phyloP scores from a whole-genome alignment of 2,888 invertebrate genomes.

The Drosophila sordidula region DNA sequence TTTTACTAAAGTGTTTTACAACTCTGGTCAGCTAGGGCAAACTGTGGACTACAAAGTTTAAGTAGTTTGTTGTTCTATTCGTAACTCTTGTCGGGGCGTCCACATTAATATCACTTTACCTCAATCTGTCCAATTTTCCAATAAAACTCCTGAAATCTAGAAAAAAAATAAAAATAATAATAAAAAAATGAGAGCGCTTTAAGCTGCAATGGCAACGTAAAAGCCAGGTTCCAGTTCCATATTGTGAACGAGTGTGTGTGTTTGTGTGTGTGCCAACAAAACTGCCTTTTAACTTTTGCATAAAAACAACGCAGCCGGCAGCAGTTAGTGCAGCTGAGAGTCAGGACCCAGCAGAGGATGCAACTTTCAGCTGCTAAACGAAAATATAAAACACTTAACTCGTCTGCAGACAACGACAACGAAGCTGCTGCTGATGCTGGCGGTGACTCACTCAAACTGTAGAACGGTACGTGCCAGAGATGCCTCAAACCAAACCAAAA shows the following conservation, averaged over 20 bases:
- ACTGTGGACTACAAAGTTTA: slow-evolving; percentile 3
- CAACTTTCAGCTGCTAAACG: slow-evolving; percentile 81
- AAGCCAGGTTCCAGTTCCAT: slow-evolving; percentile 26
- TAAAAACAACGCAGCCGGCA: slow-evolving; percentile 75
- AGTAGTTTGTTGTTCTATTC: slow-evolving; percentile 5
- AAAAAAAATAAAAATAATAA: neutral
- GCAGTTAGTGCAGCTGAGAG: slow-evolving; percentile 57
- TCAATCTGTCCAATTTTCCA: slow-evolving; percentile 81
- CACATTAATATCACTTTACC: slow-evolving; percentile 76
- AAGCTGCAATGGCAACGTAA: slow-evolving; percentile 56
- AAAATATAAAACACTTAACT: slow-evolving; percentile 81
- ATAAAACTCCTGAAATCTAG: slow-evolving; percentile 72
- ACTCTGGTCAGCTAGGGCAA: neutral
- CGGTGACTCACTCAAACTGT: slow-evolving; percentile 49
- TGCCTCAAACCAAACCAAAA: slow-evolving; percentile 44
- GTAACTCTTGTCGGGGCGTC: slow-evolving; percentile 15
- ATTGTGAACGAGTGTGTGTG: slow-evolving; percentile 11
- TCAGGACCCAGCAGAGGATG: slow-evolving; percentile 57
- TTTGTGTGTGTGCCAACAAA: slow-evolving; percentile 46
- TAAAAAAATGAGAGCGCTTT: slow-evolving; percentile 54
- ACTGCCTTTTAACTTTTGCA: slow-evolving; percentile 76
- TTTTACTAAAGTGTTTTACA: neutral
- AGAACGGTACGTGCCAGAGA: slow-evolving; percentile 40
- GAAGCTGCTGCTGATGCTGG: slow-evolving; percentile 21
- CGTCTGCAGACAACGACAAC: slow-evolving; percentile 42